Base-by-base conservation (phyloP, 2,797 vertebrate genomes). In the Etheostoma perlongum region DNA sequence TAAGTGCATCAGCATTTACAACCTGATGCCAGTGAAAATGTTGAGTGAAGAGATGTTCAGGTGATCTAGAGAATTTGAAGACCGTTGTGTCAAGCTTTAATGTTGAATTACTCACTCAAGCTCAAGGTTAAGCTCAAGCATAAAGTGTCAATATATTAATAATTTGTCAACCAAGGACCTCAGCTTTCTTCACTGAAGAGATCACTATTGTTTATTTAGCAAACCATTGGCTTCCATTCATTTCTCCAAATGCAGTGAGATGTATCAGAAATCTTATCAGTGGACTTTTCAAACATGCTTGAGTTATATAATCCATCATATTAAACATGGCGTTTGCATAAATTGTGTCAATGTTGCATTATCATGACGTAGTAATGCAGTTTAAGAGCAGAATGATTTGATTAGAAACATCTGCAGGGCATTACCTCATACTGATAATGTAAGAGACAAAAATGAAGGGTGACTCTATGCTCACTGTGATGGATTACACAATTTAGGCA, bases 361-460 rank as follows among this genome's bases (percentile, higher is more conserved):
- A 78, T 86, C 72, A 76, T 72, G 54, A 68, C n/a, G 46, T 59
- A 53, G 42, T 81, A 85, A 85, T 80, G 71, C 61, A 52, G 48
- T 82, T 85, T 81, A 78, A 84, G 67, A 82, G 70, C 60, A 30
- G 46, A 72, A 67, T 78, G 72, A 89, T 91, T 68, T 40, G 63
- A 88, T 89, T 84, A 81, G 40, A 82, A 85, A 71, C 78, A 64
- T 86, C 83, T 84, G 87, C 81, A 58, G 81, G 73, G 84, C 78
- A 73, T 90, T 80, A 90, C 82, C 76, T 88, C 81, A 77, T 70
- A 5, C 72, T 64, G 85, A 87, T 82, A 78, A 82, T 80, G 71
- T 67, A 79, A 30, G 76, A 72, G 76, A 79, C 62, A 36, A 58
- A 79, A 74, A 81, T 66, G 6, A 47, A 66, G 69, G 53, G 59